Base-by-base conservation (phyloP, 2,113 vertebrate species). In the Pan paniscus region DNA sequence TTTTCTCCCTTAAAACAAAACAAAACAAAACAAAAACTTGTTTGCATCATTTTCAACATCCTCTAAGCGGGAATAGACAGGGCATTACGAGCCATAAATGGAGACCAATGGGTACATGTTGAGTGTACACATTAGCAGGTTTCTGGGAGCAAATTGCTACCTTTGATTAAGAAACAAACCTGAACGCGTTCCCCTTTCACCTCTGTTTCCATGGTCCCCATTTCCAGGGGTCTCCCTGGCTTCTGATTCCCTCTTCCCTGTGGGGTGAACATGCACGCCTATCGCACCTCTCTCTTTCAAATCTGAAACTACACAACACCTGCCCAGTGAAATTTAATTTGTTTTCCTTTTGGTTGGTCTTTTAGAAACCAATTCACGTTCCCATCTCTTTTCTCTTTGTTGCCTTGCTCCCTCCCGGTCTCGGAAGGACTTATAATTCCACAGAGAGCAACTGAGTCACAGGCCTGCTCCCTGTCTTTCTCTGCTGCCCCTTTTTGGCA, bases 371-470 rank as follows among this genome's bases (percentile, higher is more conserved):
- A 38, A 12, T 25, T 50, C 6, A 0, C 59, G 38, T 27, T 30
- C 27, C 0, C 52, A 52, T 18, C 25, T 17, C 0, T 5, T n/a
- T 43, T 64, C 32, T 72, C 3, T 3, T 5, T 61, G 5, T 35
- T 1, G 22, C 59, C 17, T 35, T 12, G 7, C 43, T 38, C 3
- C 18, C 30, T 11, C 43, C 46, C 25, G 8, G 0, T 2, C 17
- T 20, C 83, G 52, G 52, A 2, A 68, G 83, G 64, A 20, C n/a
- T 52, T 5, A 3, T 5, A 32, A 32, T 22, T 67, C 64, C 81
- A 38, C 61, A 0, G 16, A n/a, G 22, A 23, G 2, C 40, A 1
- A 0, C 1, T 0, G 23, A 22, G 40, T n/a, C 5, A 10, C 46
- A 20, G 40, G 9, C 18, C 40, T 20, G 6, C 55, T 11, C 32